phyloP scores from a whole-genome alignment of 2,113 vertebrate species.

The Cryptomyrus ogoouensis region DNA sequence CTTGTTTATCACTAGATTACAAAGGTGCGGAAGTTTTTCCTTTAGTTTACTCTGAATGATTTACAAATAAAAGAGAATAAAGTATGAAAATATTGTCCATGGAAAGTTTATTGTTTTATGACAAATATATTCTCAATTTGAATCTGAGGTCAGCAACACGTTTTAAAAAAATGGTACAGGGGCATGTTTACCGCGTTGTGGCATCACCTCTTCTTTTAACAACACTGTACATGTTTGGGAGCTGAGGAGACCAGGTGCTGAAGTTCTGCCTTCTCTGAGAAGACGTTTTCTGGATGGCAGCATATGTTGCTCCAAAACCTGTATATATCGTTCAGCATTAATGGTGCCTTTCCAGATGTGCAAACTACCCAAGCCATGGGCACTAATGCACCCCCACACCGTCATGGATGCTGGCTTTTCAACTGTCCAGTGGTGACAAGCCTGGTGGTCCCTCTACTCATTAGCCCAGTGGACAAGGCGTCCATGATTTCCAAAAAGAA shows the following conservation, averaged over 20 bases:
- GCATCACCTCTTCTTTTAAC: background rate
- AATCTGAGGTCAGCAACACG: background rate
- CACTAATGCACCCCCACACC: no score
- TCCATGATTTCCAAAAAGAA: no score
- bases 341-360: no score
- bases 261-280: background rate
- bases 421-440: no score
- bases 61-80: background rate
- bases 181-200: no score
- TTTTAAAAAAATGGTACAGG: background rate
- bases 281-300: no score
- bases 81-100: background rate
- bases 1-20: background rate
- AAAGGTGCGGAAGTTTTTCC: background rate
- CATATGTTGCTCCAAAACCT: no score
- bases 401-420: no score
- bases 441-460: no score
- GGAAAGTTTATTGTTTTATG: background rate
- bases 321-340: no score
- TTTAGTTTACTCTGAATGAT: background rate
- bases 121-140: background rate
- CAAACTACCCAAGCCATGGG: no score
- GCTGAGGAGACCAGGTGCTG: background rate
- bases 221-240: background rate
- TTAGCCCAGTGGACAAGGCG: no score